Evolutionary conservation across 2,888 invertebrate species (phyloP).

Genomic region (Marasmarcha lunaedactyla): DNA sequence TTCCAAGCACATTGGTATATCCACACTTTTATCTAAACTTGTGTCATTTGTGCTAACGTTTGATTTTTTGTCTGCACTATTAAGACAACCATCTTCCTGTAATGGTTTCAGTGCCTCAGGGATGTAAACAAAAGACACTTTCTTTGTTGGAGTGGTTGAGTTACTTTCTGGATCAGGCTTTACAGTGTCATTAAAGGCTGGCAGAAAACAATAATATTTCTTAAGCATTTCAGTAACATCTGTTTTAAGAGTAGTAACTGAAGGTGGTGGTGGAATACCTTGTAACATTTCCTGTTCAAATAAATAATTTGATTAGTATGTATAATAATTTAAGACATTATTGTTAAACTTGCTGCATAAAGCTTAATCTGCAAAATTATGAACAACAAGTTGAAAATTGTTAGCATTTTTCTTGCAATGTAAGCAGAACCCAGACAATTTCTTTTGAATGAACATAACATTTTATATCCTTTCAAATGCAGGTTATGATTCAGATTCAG

Average conservation of each 20-base stretch:
- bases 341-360: not conserved
- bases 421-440: too few species aligned
- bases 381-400: too few species aligned
- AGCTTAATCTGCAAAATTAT: too few species aligned
- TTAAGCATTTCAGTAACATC: conserved; percentile 75
- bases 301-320: not conserved
- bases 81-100: not conserved
- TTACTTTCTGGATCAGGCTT: conserved; percentile 33
- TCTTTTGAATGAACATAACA: too few species aligned
- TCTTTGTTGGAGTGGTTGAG: conserved; percentile 46
- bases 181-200: conserved; percentile 51
- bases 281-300: conserved; percentile 67
- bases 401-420: too few species aligned
- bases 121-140: conserved; percentile 49
- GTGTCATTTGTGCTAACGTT: conserved; percentile 24
- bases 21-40: conserved; percentile 37
- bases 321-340: not conserved
- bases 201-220: conserved; percentile 65
- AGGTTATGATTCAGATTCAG: too few species aligned
- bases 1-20: conserved; percentile 39
- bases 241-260: conserved; percentile 75
- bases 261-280: conserved; percentile 82
- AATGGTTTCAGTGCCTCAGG: conserved; percentile 23
- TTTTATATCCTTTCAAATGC: too few species aligned
- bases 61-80: not conserved